Percentiles rank a stretch among this genome's conserved stretches.
Evolutionary conservation across 2,888 invertebrate species (phyloP).

Genomic region (Zygogramma bicolorata): DNA sequence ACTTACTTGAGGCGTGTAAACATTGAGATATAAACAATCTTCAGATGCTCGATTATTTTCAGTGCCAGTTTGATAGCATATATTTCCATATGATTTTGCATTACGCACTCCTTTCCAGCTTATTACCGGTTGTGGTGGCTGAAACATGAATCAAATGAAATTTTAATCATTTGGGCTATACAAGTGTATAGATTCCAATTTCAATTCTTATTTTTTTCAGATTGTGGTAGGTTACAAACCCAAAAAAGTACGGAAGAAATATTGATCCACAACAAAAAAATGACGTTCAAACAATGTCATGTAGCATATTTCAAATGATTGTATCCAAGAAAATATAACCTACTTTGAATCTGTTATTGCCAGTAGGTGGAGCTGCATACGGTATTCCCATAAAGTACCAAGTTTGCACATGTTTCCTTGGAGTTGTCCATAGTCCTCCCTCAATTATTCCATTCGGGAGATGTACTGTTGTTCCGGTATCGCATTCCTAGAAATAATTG

Average conservation of each 20-base stretch:
- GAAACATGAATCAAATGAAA: conserved; percentile 19
- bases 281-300: too few relatives aligned
- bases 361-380: conserved; percentile 52
- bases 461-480: not conserved
- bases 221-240: too few relatives aligned
- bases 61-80: conserved; percentile 42
- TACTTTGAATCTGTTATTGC: conserved; percentile 52
- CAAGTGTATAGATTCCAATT: too few relatives aligned
- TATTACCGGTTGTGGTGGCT: conserved; percentile 45
- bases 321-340: too few relatives aligned
- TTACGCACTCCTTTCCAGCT: conserved; percentile 47
- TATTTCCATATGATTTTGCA: conserved; percentile 30
- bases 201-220: too few relatives aligned
- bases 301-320: too few relatives aligned
- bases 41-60: conserved; percentile 38
- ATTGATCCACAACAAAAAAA: too few relatives aligned
- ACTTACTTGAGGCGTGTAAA: conserved; percentile 48
- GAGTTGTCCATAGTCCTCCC: conserved; percentile 29
- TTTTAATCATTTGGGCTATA: too few relatives aligned
- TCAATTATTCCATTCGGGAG: conserved; percentile 44
- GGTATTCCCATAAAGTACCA: conserved; percentile 49
- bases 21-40: conserved; percentile 50
- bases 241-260: too few relatives aligned
- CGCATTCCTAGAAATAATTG: not conserved
- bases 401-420: conserved; percentile 28